Evolutionary conservation across 2,888 invertebrate genomes (phyloP), one percentile per base, ranked within the genome.

Genomic region (Cetonia aurata): DNA sequence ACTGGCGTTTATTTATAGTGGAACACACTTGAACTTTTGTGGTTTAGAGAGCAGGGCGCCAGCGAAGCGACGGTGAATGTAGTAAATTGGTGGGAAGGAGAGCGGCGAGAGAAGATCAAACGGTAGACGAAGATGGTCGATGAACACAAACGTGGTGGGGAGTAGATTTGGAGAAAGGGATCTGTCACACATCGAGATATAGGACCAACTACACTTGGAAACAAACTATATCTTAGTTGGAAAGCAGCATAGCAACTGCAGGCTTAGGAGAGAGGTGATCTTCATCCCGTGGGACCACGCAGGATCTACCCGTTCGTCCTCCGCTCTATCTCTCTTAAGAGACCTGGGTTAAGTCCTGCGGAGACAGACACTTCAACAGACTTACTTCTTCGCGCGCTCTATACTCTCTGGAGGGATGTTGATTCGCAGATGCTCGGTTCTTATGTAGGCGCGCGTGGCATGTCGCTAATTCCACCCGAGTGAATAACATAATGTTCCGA

Each of bases 321-420:
- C 68, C 57, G 59, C 69, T 46, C 50, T 65, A 65, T 65, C 50
- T 65, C 62, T 70, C 72, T 72, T 67, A 60, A 62, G 72, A 72
- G 70, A 70, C 70, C 52, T 65, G 37, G 50, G 41, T 48, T 48
- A 53, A 55, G 70, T 60, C 67, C 55, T 53, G 19, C 48, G 56
- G 56, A 67, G 55, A 55, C 67, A 57, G 67, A 67, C 71, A 70
- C 71, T 71, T 73, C 69, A 71, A 71, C 71, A 69, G 73, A 73
- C 73, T 67, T 71, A 71, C 66, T 71, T 71, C 69, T 50, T 65
- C 62, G 33, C 62, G 50, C 37, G 50, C 62, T 65, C 62, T 42
- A 42, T 42, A 50, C 37, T 12, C 62, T 65, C 62, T 50, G 37
- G 67, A 71, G 69, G 50, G 56, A 71, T 60, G 73, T 73, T 73